Evolutionary conservation across 2,113 vertebrate species (phyloP), one percentile per base, ranked within the genome.

Genomic region (Hipposideros armiger): DNA sequence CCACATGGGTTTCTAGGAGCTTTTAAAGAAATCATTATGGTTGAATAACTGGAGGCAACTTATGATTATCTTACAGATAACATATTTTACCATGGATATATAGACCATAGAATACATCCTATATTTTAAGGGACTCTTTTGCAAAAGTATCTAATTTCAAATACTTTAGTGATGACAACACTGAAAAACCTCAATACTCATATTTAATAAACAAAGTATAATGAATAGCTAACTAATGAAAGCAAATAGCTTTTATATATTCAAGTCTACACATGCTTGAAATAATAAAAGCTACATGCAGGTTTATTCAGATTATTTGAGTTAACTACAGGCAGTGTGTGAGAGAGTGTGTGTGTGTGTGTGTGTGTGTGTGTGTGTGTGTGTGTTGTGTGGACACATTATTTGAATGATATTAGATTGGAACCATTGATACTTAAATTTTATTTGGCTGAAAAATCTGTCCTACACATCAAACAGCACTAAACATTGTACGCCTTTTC

Each of bases 211-310:
- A 67, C 7, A 92, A 92, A 96, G 74, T 67, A n/a, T 91, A 74
- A 86, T 74, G 70, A 74, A 86, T 74, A 73, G 20, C 84, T 85
- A 81, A 96, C 26, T 77, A 92, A 91, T 13, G 19, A 95, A 96
- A 97, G 40, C 84, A 95, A 97, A 95, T 87, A 20, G 4, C 56
- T 97, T 98, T 97, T 96, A 94, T 98, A 93, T 94, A 93, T 96
- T 94, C 73, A 97, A 97, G 72, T 77, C 76, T 91, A 76, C 0
- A 8, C 5, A 82, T 94, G 36, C 81, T 97, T 74, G 66, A 90
- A 98, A 36, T 96, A 93, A 84, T 90, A 80, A 47, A 92, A 97
- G 77, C 60, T 95, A 50, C 69, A 47, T 92, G 24, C 70, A 91
- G 36, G 93, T 98, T 96, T 88, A 36, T 97, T 96, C 87, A 96